Conservation (phyloP, 2,797 vertebrate species). For the Euphonia xanthogaster region DNA sequence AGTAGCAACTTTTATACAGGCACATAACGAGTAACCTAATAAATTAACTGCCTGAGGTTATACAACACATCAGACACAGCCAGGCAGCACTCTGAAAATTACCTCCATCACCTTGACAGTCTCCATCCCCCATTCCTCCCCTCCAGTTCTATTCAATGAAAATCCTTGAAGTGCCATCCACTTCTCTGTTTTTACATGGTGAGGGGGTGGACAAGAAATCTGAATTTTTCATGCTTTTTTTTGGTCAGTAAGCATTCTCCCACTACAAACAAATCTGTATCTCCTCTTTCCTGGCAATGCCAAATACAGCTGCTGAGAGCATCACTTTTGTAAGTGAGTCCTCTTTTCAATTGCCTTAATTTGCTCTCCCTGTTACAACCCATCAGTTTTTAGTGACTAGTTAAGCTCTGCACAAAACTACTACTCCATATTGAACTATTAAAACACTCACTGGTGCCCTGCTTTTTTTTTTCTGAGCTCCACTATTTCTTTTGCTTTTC, state of each 20-base stretch:
- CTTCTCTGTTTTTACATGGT: neutral
- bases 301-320: neutral
- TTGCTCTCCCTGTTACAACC: neutral
- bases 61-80: constrained; percentile 5
- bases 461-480: neutral
- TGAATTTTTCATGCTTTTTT: neutral
- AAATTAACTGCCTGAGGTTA: constrained; percentile 23
- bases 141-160: neutral
- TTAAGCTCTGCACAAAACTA: neutral
- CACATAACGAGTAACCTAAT: neutral
- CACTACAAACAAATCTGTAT: neutral
- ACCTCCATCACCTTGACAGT: neutral
- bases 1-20: neutral
- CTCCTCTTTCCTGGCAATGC: neutral
- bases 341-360: neutral
- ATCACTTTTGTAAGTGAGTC: neutral
- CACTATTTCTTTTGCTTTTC: neutral
- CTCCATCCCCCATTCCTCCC: neutral
- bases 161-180: neutral
- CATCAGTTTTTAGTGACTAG: neutral
- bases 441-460: neutral
- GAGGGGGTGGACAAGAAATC: neutral
- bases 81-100: neutral
- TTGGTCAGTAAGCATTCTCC: neutral
- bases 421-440: neutral